phyloP scores from a whole-genome alignment of 2,888 invertebrate genomes.

The Leucophora obtusa region DNA sequence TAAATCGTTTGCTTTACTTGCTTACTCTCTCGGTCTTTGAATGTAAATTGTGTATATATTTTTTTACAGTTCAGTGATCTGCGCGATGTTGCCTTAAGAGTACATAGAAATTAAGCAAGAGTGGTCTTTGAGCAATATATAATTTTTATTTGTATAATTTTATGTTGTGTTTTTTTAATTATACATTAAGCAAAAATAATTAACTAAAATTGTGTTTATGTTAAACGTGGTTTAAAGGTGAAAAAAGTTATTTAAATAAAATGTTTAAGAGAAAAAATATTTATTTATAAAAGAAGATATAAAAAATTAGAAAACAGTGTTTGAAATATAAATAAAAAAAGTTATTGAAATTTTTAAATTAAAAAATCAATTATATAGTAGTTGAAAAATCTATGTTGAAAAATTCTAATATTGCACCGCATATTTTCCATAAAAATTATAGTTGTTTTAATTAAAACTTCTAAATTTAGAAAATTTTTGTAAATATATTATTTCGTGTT shows the following conservation, averaged over 20 bases:
- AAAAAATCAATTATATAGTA: no score
- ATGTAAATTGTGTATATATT: conserved; percentile 42
- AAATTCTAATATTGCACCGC: no score
- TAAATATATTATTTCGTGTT: not conserved
- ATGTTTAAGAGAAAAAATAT: not conserved
- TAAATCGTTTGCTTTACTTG: conserved; percentile 25
- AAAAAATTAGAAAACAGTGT: no score
- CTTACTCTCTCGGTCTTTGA: conserved; percentile 18
- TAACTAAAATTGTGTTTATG: conserved; percentile 11
- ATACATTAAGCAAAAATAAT: not conserved
- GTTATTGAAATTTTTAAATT: no score
- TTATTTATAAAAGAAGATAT: not conserved
- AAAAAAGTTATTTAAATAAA: conserved; percentile 25
- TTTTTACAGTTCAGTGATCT: conserved; percentile 70
- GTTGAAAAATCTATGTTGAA: no score
- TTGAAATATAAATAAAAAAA: no score
- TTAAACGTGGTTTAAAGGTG: conserved; percentile 37
- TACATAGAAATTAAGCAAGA: conserved; percentile 45
- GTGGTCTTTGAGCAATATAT: conserved; percentile 29
- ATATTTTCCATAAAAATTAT: no score
- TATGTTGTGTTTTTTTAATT: conserved; percentile 24
- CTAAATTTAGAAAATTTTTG: no score
- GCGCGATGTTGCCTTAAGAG: conserved; percentile 68
- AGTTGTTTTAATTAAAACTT: no score
- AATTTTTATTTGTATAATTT: conserved; percentile 11